Evolutionary conservation across 2,888 invertebrate species (phyloP).

Genomic region (Idaea dimidiata): DNA sequence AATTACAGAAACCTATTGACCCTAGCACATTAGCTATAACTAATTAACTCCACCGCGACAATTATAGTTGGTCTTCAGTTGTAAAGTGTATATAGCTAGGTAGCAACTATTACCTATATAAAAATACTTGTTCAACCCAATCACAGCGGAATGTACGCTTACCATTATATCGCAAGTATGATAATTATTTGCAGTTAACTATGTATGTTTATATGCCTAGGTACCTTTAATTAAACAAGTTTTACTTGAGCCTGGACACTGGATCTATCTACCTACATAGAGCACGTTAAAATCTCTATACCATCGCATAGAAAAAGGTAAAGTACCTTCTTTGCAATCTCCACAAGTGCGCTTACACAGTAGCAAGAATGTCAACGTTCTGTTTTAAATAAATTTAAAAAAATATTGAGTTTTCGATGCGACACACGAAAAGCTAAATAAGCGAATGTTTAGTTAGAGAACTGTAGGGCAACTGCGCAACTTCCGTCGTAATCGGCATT

Average conservation of each 20-base stretch:
- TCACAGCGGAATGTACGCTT: neutral
- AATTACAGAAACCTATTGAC: neutral
- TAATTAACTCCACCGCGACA: neutral
- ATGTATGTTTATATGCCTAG: neutral
- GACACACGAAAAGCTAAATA: too few species aligned
- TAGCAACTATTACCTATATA: neutral
- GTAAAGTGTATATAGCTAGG: neutral
- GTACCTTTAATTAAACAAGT: neutral
- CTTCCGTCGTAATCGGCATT: too few species aligned
- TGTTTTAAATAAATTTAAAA: too few species aligned
- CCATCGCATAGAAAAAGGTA: neutral
- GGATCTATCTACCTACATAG: constrained; percentile 1
- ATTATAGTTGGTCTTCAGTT: neutral
- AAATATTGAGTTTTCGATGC: too few species aligned
- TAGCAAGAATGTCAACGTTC: neutral
- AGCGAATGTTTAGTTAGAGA: too few species aligned
- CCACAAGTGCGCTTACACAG: neutral
- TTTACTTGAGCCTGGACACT: neutral
- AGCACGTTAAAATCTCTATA: neutral
- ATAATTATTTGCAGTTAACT: neutral
- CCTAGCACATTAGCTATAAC: neutral
- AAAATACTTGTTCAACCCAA: neutral
- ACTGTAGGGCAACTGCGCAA: too few species aligned
- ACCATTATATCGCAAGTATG: constrained; percentile 1
- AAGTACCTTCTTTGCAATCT: neutral